Percentiles rank a stretch among this genome's conserved stretches.
These are phyloP conservation scores for Sebastes reedi DNA, from an alignment of 2,797 vertebrate genomes.

Conservation along the genomic window DNA sequence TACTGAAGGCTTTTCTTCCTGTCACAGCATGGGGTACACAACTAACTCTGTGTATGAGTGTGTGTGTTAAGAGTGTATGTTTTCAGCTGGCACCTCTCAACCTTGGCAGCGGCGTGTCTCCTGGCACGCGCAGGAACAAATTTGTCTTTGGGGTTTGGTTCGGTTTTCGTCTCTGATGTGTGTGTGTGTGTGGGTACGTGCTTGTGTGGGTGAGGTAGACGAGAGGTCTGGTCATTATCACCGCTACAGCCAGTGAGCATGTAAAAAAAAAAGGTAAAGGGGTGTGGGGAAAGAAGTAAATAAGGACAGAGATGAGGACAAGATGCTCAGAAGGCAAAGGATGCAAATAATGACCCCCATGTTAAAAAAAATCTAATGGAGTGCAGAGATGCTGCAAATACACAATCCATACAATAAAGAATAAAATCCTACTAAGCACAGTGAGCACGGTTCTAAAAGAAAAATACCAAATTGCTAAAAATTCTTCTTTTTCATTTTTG, in stretches of 20 bases:
- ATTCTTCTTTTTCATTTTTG: background rate
- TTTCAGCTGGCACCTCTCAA: slow-evolving; percentile 77
- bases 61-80: slow-evolving; percentile 45
- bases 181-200: slow-evolving; percentile 11
- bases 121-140: slow-evolving; percentile 84
- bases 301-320: slow-evolving; percentile 17
- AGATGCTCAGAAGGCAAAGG: background rate
- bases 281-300: slow-evolving; percentile 30
- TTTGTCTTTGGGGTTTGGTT: slow-evolving; percentile 88
- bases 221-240: slow-evolving; percentile 90
- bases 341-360: slow-evolving; percentile 5
- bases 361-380: background rate
- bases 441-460: background rate
- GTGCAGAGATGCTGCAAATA: background rate
- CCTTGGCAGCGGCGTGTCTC: slow-evolving; percentile 79
- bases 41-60: slow-evolving; percentile 46
- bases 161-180: slow-evolving; percentile 77
- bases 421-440: background rate
- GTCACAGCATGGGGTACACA: slow-evolving; percentile 70
- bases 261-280: slow-evolving; percentile 27
- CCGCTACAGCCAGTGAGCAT: slow-evolving; percentile 76
- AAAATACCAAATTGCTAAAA: background rate
- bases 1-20: slow-evolving; percentile 87
- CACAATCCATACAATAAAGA: background rate
- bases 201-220: slow-evolving; percentile 53